These are phyloP conservation scores for Hippocampus mohnikei DNA, from an alignment of 2,113 vertebrate species.

Conservation along the genomic window DNA sequence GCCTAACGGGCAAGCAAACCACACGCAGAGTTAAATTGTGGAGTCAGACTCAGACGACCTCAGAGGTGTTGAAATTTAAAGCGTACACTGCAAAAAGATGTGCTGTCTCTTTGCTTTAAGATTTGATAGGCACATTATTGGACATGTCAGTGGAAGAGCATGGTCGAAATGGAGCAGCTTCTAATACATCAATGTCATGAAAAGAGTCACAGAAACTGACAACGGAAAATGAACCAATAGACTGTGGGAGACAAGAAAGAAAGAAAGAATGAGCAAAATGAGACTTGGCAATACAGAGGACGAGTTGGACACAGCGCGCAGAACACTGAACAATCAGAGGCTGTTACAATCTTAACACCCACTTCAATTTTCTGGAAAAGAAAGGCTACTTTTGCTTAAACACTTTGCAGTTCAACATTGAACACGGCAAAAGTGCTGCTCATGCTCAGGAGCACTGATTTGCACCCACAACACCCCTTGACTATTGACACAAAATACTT, in stretches of 20 bases:
- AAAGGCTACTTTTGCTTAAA: not conserved
- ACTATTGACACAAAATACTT: not conserved
- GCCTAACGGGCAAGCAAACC: not conserved
- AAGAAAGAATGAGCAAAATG: not conserved
- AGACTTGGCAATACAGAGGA: not conserved
- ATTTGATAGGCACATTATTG: not conserved
- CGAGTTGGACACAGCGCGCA: not conserved
- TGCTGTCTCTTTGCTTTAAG: not conserved
- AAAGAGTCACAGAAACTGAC: not conserved
- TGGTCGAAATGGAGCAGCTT: not conserved
- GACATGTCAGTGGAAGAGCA: not conserved
- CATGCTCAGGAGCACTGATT: not conserved
- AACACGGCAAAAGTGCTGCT: not conserved
- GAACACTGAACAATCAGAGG: not conserved
- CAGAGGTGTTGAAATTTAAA: not conserved
- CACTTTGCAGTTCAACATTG: not conserved
- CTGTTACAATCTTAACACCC: not conserved
- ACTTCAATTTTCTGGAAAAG: not conserved
- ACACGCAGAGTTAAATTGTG: not conserved
- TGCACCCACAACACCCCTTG: not conserved
- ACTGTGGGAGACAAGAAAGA: too few relatives aligned
- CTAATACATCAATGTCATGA: not conserved
- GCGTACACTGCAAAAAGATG: not conserved
- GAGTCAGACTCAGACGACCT: not conserved
- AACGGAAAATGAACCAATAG: not conserved